These are phyloP conservation scores for Diaprepes abbreviatus DNA, from an alignment of 2,888 invertebrate species.

Conservation along the genomic window DNA sequence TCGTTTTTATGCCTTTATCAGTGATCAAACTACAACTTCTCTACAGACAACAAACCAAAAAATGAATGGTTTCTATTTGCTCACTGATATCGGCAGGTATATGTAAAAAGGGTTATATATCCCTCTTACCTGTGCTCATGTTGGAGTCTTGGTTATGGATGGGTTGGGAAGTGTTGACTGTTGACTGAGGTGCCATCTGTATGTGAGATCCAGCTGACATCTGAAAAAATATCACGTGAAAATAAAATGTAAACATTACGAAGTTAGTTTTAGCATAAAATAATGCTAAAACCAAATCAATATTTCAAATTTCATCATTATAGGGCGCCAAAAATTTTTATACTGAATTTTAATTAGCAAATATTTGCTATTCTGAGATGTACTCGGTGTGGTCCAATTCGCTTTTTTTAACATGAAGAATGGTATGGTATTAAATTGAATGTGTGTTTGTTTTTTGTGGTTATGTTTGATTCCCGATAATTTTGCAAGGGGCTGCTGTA, in stretches of 20 bases:
- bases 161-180: slow-evolving; percentile 86
- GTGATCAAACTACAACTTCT: neutral
- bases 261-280: no score
- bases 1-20: neutral
- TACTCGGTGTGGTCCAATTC: neutral
- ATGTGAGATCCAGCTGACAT: slow-evolving; percentile 97
- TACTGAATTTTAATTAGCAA: neutral
- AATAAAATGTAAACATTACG: neutral
- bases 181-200: slow-evolving; percentile 97
- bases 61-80: no score
- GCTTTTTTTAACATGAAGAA: no score
- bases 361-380: neutral
- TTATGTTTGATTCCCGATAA: no score
- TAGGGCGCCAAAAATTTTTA: no score
- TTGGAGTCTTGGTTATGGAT: slow-evolving; percentile 97
- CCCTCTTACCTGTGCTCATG: slow-evolving; percentile 90
- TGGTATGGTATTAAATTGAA: no score
- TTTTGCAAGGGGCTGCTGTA: no score
- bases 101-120: no score
- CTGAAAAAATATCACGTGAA: slow-evolving; percentile 71
- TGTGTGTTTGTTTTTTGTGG: no score
- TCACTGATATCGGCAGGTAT: neutral
- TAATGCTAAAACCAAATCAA: no score
- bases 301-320: no score
- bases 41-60: neutral